Conservation (phyloP, 2,888 invertebrate genomes). For the Gibbula magus region DNA sequence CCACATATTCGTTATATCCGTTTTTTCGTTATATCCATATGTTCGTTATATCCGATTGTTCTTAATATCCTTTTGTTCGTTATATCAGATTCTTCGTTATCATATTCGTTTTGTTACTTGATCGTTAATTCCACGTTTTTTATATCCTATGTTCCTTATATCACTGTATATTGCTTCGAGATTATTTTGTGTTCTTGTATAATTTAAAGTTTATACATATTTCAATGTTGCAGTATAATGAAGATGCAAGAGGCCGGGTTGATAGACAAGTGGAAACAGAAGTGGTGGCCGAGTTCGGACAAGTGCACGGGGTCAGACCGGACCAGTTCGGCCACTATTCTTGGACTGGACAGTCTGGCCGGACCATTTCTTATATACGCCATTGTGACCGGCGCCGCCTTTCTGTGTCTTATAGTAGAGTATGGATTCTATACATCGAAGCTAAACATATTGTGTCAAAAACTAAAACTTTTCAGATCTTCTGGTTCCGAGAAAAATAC, state of each 20-base stretch:
- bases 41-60: no score
- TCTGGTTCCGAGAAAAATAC: background rate
- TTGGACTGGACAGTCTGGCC: slow-evolving; percentile 51
- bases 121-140: no score
- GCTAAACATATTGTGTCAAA: slow-evolving; percentile 3
- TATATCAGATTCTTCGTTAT: no score
- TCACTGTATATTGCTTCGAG: no score
- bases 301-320: slow-evolving; percentile 40
- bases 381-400: slow-evolving; percentile 36
- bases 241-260: slow-evolving; percentile 59
- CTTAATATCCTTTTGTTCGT: no score
- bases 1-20: no score
- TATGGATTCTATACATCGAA: slow-evolving; percentile 12
- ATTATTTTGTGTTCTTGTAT: no score
- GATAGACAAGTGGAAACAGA: slow-evolving; percentile 52
- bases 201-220: no score
- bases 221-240: slow-evolving; percentile 48
- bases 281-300: slow-evolving; percentile 53
- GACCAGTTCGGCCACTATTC: slow-evolving; percentile 43
- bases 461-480: background rate
- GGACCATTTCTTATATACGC: slow-evolving; percentile 54
- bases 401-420: slow-evolving; percentile 43
- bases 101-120: no score
- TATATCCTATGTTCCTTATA: no score
- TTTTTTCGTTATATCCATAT: no score